Evolutionary conservation across 2,113 vertebrate genomes (phyloP), one percentile per base, ranked within the genome.

Genomic region (Tamias sibiricus): DNA sequence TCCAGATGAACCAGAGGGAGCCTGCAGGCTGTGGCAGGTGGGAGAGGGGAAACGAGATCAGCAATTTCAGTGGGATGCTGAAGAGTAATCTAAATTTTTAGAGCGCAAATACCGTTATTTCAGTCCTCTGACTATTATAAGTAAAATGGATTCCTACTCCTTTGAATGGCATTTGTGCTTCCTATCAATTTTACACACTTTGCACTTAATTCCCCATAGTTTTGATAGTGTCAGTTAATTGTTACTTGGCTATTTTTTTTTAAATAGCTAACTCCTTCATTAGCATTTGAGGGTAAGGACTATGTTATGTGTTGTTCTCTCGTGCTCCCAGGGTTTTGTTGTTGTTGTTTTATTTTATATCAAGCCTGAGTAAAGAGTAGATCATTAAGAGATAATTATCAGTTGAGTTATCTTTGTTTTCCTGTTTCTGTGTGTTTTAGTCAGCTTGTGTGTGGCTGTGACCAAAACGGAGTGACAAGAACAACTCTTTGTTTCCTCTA

Each of bases 1-100:
- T 80, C n/a, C 75, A 80, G 91, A 86, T 59, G 76, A 94, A 62
- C 40, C 96, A 75, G 3, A 2, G 1, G 71, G 62, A 96, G 89
- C 0, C 52, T 52, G 14, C 71, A 37, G 92, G 89, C 35, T 2
- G 37, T n/a, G 0, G 2, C 59, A 52, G 74, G 59, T 1, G 0
- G 4, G 82, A 74, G 75, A 2, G n/a, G 20, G 4, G 49, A 74
- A 84, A 0, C 0, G 85, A n/a, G 40, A 52, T 62, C 0, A 20
- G 32, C 22, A 1, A 37, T 92, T 91, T 91, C 68, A 79, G 79
- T 30, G 81, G 44, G 75, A 94, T 66, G 1, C 84, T 37, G 20
- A 82, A 82, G 10, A 83, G 40, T 12, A 22, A 20, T 3, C n/a
- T 54, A 32, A 69, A 82, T 30, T 79, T 92, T 52, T 30, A 82